phyloP scores from a whole-genome alignment of 1,140 invertebrate species.

The Globodera ellingtonae region DNA sequence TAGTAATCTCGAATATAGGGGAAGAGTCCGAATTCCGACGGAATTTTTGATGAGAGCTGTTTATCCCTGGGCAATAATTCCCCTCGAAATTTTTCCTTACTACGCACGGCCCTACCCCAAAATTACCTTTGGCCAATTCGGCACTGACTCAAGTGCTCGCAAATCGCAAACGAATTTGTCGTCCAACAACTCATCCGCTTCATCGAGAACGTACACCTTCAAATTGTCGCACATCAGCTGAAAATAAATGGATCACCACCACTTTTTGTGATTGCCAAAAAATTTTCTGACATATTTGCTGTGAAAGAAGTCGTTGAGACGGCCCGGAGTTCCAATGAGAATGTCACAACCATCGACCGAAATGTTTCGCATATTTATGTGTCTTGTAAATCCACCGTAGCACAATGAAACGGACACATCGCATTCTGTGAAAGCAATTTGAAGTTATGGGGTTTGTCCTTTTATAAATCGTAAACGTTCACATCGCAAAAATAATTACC shows the following conservation, averaged over 20 bases:
- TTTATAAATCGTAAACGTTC: too few species aligned
- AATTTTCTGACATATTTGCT: conserved; percentile 4
- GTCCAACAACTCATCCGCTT: conserved; percentile 95
- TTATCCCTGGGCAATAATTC: too few species aligned
- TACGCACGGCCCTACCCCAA: too few species aligned
- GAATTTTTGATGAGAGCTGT: too few species aligned
- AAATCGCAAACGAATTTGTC: conserved; percentile 65
- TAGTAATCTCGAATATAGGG: too few species aligned
- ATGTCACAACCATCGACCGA: conserved; percentile 20
- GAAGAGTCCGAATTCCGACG: too few species aligned
- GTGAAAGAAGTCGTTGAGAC: conserved; percentile 68
- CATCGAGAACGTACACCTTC: conserved; percentile 85
- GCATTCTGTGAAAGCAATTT: conserved; percentile 17
- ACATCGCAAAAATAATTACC: conserved; percentile 66
- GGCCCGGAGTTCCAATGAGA: conserved; percentile 77
- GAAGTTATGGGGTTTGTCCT: neutral
- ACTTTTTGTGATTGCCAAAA: neutral
- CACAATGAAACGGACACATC: conserved; percentile 23
- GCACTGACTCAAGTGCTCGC: conserved; percentile 31
- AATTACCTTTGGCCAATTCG: conserved; percentile 47
- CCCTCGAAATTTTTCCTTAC: too few species aligned
- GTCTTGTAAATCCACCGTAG: neutral
- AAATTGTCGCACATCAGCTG: conserved; percentile 72
- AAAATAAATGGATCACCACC: conserved; percentile 19
- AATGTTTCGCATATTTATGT: conserved; percentile 14